phyloP scores from a whole-genome alignment of 2,888 invertebrate genomes.

The Athripsodes cinereus region DNA sequence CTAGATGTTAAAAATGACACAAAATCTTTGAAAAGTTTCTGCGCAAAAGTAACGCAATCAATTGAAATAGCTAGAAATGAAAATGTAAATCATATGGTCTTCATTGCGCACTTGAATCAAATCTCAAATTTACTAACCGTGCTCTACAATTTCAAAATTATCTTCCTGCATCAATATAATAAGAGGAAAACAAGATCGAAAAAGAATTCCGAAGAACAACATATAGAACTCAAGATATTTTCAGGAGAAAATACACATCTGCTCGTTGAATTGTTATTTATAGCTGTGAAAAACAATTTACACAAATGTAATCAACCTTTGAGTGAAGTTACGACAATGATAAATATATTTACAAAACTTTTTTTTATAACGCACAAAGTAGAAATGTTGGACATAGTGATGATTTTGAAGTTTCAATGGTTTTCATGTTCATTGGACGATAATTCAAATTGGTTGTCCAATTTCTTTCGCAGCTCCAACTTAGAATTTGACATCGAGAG shows the following conservation, averaged over 20 bases:
- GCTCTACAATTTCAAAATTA: conserved; percentile 31
- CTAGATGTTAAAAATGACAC: background rate
- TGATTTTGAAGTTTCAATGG: conserved; percentile 3
- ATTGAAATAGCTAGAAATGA: conserved; percentile 10
- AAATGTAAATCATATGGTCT: conserved; percentile 33
- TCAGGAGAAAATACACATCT: conserved; percentile 1
- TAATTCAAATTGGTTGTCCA: background rate
- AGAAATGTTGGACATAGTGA: conserved; percentile 8
- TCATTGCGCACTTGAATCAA: conserved; percentile 36
- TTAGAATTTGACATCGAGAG: background rate
- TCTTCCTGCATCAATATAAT: background rate
- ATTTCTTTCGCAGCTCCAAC: background rate
- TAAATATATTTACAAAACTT: conserved; percentile 11
- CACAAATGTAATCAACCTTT: conserved; percentile 10
- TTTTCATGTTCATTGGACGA: conserved; percentile 2
- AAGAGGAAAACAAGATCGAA: background rate
- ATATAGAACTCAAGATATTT: conserved; percentile 3
- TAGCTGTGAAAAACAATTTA: conserved; percentile 4
- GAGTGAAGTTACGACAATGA: conserved; percentile 1
- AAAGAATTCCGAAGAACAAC: background rate
- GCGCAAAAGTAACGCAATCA: background rate
- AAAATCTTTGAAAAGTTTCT: background rate
- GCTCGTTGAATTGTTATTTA: background rate
- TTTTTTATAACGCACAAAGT: conserved; percentile 6
- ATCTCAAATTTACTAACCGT: conserved; percentile 34